Conservation (phyloP, 2,797 vertebrate genomes). For the Remorina albescens region DNA sequence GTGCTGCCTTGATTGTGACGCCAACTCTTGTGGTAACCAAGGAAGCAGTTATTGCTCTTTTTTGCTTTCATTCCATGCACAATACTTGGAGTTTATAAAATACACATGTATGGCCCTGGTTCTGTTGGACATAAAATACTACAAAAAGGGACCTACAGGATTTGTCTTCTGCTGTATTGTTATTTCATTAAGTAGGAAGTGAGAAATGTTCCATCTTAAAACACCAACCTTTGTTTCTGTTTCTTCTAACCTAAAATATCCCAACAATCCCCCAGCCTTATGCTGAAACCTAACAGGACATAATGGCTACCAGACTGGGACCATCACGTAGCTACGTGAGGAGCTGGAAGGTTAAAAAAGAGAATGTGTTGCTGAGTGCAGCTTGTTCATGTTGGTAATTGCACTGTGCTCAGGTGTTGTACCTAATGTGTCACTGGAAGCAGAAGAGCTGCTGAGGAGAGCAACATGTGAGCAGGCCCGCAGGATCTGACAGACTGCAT, state of each 20-base stretch:
- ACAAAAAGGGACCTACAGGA: neutral
- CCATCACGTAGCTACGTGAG: slow-evolving; percentile 8
- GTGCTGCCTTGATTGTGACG: slow-evolving; percentile 39
- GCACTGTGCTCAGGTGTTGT: slow-evolving; percentile 8
- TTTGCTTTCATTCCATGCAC: slow-evolving; percentile 7
- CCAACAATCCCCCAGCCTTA: neutral
- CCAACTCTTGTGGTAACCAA: slow-evolving; percentile 50
- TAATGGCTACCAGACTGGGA: neutral
- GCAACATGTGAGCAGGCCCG: slow-evolving; percentile 5
- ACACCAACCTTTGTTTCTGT: neutral
- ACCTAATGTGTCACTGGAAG: slow-evolving; percentile 5
- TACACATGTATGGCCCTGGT: neutral
- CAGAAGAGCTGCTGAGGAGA: slow-evolving; percentile 18
- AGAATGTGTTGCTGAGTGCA: neutral
- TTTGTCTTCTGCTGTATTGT: no score
- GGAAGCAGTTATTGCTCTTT: slow-evolving; percentile 34
- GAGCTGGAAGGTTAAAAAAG: neutral
- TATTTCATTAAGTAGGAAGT: no score
- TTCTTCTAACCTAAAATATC: neutral
- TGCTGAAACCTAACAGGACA: slow-evolving; percentile 8
- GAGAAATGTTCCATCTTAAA: neutral
- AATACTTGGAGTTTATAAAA: neutral
- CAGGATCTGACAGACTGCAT: slow-evolving; percentile 6
- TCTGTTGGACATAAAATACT: neutral
- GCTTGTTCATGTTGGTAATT: slow-evolving; percentile 28